phyloP scores from a whole-genome alignment of 1,140 invertebrate species.

The Liolophura sinensis region DNA sequence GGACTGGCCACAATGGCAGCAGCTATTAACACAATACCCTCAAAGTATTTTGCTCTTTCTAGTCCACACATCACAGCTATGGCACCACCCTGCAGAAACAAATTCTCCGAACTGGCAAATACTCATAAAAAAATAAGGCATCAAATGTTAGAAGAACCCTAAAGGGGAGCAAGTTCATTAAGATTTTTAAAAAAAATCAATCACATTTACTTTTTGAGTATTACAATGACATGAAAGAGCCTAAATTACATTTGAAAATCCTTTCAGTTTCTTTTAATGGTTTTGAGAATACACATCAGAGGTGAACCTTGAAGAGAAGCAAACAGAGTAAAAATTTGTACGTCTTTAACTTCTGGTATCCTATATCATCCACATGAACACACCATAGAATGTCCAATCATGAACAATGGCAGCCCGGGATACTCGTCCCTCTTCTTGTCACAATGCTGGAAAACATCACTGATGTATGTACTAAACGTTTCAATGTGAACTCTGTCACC shows the following conservation, averaged over 20 bases:
- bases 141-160: too few species aligned
- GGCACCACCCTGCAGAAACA: constrained; percentile 44
- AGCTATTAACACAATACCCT: constrained; percentile 45
- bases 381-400: constrained; percentile 61
- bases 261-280: too few species aligned
- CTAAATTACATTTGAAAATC: too few species aligned
- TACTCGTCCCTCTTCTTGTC: constrained; percentile 42
- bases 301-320: too few species aligned
- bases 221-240: too few species aligned
- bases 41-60: constrained; percentile 39
- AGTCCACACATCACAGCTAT: constrained; percentile 42
- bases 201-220: too few species aligned
- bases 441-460: constrained; percentile 54
- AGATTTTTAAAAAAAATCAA: too few species aligned
- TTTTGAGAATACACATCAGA: too few species aligned
- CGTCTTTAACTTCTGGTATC: not conserved
- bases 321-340: not conserved
- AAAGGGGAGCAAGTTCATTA: too few species aligned
- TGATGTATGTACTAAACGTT: constrained; percentile 46
- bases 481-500: constrained; percentile 52
- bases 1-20: constrained; percentile 40
- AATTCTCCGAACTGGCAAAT: too few species aligned
- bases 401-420: constrained; percentile 46
- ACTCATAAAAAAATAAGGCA: too few species aligned
- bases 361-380: constrained; percentile 9